Base-by-base conservation (phyloP, 2,888 invertebrate species). In the Trypoxylon attenuatum region DNA sequence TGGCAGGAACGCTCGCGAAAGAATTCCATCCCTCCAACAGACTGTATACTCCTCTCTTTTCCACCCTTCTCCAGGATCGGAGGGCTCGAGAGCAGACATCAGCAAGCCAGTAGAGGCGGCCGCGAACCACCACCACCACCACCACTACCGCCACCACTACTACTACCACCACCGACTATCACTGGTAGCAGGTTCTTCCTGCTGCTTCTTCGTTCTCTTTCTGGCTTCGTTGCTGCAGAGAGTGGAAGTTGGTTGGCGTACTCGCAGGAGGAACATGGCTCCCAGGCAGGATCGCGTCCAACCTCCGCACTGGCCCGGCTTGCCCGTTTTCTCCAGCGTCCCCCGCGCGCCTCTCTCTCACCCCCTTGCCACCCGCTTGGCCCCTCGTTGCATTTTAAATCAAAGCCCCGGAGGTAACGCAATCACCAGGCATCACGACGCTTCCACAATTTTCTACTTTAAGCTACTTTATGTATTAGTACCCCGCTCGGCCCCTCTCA, bases 391-490 rank as follows among this genome's bases (percentile, higher is more conserved):
- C 85, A 87, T 87, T 87, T 87, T 87, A 87, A 87, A 87, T 87
- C 87, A 87, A 87, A 86, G 87, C 87, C 86, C 82, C 82, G 80
- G 83, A 83, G 86, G 86, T 86, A 87, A 87, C 86, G 86, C 86
- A 87, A 87, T 87, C 87, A 87, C 85, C 85, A 83, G 80, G 86
- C 86, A 86, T 86, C 87, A 87, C 87, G 86, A 86, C 87, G 87
- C 87, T 86, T 87, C 87, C 87, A 87, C 87, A 87, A 87, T 87
- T 86, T 87, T 87, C 87, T 87, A 87, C 87, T 87, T 87, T 87
- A 87, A 87, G 87, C 87, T 87, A 86, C 86, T 87, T 87, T 87
- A 84, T 87, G 85, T 85, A 87, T 87, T 87, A 87, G 85, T 82
- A 78, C 75, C 79, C 78, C 74, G 46, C 47, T 23, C 47, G 33